Percentiles rank a stretch among this genome's conserved stretches.
Conservation (phyloP, 2,888 invertebrate genomes). For the Rotaria macrura region DNA sequence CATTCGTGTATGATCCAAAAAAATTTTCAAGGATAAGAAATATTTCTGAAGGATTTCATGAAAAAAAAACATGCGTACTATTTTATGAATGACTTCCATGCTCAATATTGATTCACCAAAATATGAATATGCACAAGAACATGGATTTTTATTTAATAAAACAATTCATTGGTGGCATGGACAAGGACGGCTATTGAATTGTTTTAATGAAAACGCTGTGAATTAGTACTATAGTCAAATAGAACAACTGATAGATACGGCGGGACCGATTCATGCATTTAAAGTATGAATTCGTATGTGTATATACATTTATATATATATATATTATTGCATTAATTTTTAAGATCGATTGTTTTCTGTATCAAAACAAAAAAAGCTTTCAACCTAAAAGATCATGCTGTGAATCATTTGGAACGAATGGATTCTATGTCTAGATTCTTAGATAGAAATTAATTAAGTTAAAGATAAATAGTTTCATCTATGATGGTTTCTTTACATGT, state of each 20-base stretch:
- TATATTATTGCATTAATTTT: no score
- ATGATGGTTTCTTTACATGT: no score
- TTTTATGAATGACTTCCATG: constrained; percentile 28
- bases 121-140: constrained; percentile 24
- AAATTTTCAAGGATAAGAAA: constrained; percentile 21
- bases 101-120: constrained; percentile 27
- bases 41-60: constrained; percentile 24
- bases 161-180: constrained; percentile 30
- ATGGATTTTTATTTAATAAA: constrained; percentile 31
- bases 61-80: constrained; percentile 22
- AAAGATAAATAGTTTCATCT: no score
- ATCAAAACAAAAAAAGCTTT: no score
- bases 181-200: constrained; percentile 23
- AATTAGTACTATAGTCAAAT: constrained; percentile 32
- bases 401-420: no score
- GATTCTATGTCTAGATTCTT: no score
- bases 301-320: no score
- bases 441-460: no score
- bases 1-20: constrained; percentile 22
- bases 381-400: no score
- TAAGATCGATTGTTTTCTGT: no score
- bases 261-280: constrained; percentile 15
- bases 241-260: constrained; percentile 17
- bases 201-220: constrained; percentile 24
- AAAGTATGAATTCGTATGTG: background rate